phyloP scores from a whole-genome alignment of 2,888 invertebrate genomes.

The Cheilosia vulpina region DNA sequence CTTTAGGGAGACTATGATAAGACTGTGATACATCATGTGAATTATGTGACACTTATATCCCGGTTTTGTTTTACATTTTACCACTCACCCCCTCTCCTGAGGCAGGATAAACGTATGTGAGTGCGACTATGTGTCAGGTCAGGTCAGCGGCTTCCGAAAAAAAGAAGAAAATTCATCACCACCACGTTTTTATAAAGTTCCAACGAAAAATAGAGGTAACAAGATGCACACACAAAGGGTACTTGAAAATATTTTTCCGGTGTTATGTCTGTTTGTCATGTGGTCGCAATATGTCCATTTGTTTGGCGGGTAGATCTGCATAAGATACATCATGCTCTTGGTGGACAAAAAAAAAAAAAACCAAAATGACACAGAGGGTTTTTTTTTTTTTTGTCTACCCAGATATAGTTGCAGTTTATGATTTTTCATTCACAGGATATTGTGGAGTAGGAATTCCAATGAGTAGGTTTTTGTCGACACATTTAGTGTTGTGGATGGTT shows the following conservation, averaged over 20 bases:
- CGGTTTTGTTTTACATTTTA: slow-evolving; percentile 43
- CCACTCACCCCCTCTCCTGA: slow-evolving; percentile 31
- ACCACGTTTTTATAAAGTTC: slow-evolving; percentile 33
- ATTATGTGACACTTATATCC: slow-evolving; percentile 72
- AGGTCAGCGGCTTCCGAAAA: slow-evolving; percentile 59
- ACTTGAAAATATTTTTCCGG: slow-evolving; percentile 74
- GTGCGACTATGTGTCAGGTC: slow-evolving; percentile 52
- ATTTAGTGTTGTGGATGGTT: background rate
- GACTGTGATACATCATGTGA: slow-evolving; percentile 74
- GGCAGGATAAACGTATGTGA: slow-evolving; percentile 25
- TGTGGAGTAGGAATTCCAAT: slow-evolving; percentile 48
- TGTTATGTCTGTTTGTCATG: slow-evolving; percentile 79
- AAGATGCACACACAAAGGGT: slow-evolving; percentile 46
- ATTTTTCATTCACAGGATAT: slow-evolving; percentile 46
- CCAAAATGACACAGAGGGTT: no score
- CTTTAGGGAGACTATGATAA: slow-evolving; percentile 68
- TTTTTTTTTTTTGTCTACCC: slow-evolving; percentile 8
- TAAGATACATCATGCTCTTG: slow-evolving; percentile 42
- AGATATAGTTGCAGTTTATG: slow-evolving; percentile 50
- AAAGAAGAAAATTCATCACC: slow-evolving; percentile 24
- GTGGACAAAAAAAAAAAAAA: no score
- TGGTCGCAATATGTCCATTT: slow-evolving; percentile 81
- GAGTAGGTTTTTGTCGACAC: slow-evolving; percentile 3
- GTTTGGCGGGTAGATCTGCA: slow-evolving; percentile 67
- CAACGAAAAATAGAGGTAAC: slow-evolving; percentile 59